Percentiles rank a stretch among this genome's conserved stretches.
Conservation (phyloP, 1,140 invertebrate species). For the Parapsyche elsis region DNA sequence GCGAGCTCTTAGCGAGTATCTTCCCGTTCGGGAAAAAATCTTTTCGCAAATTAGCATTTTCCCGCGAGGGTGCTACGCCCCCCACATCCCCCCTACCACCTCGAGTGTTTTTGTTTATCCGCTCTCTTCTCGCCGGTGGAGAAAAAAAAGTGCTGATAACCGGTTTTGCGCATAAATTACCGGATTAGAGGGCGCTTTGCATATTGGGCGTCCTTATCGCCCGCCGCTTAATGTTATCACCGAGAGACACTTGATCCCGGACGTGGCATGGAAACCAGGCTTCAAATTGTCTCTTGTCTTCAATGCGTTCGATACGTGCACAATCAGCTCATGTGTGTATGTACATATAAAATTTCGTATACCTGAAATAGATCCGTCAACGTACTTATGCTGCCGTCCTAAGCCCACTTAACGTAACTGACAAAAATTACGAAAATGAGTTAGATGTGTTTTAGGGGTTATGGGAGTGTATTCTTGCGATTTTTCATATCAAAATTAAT, state of each 20-base stretch:
- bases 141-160: conserved; percentile 18
- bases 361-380: no score
- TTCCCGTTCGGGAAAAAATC: neutral
- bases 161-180: conserved; percentile 20
- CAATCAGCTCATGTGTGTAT: no score
- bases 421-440: no score
- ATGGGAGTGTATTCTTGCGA: no score
- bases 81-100: neutral
- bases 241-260: neutral
- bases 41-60: conserved; percentile 6
- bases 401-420: no score
- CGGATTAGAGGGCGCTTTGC: conserved; percentile 9
- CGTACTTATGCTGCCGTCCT: no score
- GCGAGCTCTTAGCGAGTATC: neutral
- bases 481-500: no score
- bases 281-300: no score
- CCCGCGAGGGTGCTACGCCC: neutral
- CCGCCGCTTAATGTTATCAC: conserved; percentile 14
- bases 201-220: neutral
- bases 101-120: conserved; percentile 9
- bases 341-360: no score
- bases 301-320: no score
- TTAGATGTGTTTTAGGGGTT: no score
- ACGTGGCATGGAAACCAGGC: neutral
- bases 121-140: neutral